Base-by-base conservation (phyloP, 2,797 vertebrate genomes). In the Syngnathus acus region DNA sequence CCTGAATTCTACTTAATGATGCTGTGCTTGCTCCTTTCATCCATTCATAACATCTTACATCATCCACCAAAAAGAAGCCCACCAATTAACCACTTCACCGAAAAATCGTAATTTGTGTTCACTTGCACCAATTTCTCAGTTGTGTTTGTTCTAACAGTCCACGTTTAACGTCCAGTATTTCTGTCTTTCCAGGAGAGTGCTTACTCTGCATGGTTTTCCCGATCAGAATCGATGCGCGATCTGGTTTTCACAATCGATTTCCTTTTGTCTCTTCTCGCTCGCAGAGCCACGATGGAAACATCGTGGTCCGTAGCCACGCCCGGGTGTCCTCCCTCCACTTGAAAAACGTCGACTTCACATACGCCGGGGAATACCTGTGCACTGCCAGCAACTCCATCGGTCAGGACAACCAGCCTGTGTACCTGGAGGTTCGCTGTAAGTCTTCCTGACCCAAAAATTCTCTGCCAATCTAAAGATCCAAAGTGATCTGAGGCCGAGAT, bases 361-460 rank as follows among this genome's bases (percentile, higher is more conserved):
- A 98, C 6, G 96, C 96, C 0, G 97, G 97, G 21, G 93, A 94
- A 57, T 99, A 99, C 8, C 85, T 96, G 42, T 99, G 97, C 90
- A 94, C 89, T 0, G 97, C 97, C 78, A 93, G 90, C 86, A 99
- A 97, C 89, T 92, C 94, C 85, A 97, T 99, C n/a, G 97, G 97
- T 19, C 94, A 94, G 82, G 96, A 97, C 84, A 89, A 87, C 62
- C 90, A 93, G 74, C 84, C 90, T 82, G 92, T 98, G 92, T 94
- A 91, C 91, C 92, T 99, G 65, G 96, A 99, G 88, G 96, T 99
- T 66, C 94, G 93, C 83, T 99, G 97, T 99, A 91, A 98, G 97
- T 88, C 45, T 10, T 4, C 59, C 0, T 11, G 1, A 1, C 47
- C 39, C 47, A n/a, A 21, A 5, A 11, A 7, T 57, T 57, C n/a